Evolutionary conservation across 2,113 vertebrate genomes (phyloP).

Genomic region (Vimba vimba): DNA sequence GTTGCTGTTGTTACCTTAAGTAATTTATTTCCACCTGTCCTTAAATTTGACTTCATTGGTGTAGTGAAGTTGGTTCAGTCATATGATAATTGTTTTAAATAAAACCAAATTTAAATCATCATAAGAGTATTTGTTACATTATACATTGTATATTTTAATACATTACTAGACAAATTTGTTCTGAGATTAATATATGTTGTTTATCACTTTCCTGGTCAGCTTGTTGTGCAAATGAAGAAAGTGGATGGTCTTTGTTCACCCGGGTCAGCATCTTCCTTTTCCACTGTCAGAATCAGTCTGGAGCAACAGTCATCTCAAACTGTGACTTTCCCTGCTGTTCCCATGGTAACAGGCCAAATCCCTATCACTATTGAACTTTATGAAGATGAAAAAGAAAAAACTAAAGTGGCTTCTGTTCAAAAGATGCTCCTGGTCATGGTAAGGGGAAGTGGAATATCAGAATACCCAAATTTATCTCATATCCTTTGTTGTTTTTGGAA

Average conservation of each 20-base stretch:
- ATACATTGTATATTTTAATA: neutral
- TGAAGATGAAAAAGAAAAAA: neutral
- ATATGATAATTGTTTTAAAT: neutral
- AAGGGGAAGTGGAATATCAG: constrained; percentile 45
- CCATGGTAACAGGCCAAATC: constrained; percentile 69
- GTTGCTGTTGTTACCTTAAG: neutral
- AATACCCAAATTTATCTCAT: neutral
- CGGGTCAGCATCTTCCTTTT: constrained; percentile 59
- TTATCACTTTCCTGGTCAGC: constrained; percentile 59
- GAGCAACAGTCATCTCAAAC: constrained; percentile 66
- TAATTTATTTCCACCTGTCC: neutral
- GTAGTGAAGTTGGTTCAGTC: neutral
- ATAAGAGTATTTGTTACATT: neutral
- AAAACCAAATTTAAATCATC: neutral
- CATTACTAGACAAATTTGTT: neutral
- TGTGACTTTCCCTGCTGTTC: constrained; percentile 81
- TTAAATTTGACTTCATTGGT: neutral
- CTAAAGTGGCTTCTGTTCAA: constrained; percentile 72
- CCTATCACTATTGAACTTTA: constrained; percentile 79
- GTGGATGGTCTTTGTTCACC: constrained; percentile 81
- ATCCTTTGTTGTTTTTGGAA: neutral
- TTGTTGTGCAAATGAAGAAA: constrained; percentile 78
- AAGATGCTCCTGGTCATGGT: constrained; percentile 81
- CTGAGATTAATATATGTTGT: neutral
- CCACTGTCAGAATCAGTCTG: constrained; percentile 70